Base-by-base conservation (phyloP, 1,140 invertebrate species). In the Drosophila setifemur region DNA sequence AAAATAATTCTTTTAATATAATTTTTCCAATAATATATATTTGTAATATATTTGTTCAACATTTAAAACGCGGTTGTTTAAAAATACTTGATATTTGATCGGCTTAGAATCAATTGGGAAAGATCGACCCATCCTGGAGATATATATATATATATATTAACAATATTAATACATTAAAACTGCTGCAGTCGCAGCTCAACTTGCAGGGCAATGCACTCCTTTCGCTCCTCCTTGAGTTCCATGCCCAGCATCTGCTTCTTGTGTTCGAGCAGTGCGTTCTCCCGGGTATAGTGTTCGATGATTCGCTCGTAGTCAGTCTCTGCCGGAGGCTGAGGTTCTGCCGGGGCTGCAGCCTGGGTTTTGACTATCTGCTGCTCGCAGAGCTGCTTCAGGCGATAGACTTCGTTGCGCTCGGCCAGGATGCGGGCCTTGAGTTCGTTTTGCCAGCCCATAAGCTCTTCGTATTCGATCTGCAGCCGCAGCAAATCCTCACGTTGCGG, bases 211-310 rank as follows among this genome's bases (percentile, higher is more conserved):
- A 94, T 93, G 61, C 93, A 94, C 1, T 93, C 93, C 25, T 93
- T 92, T 53, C 93, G 92, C 70, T 95, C 94, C 85, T 94, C 94
- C 58, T 92, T 94, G 87, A 92, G 94, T 90, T 92, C 93, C 91
- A 89, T 93, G 53, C 91, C 93, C 79, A 92, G 91, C 88, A 88
- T 93, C 90, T 91, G 90, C 91, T 93, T 93, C 90, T 92, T 94
- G 91, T 93, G 94, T 91, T 94, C 94, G 3, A 95, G 86, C 58
- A 94, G 73, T 4, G 93, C 92, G 88, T 95, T 95, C 77, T 94
- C 94, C 52, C 92, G 93, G 4, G 93, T 91, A 31, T 89, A 90
- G 45, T 90, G 73, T 9, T 89, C 89, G 18, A 90, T 85, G 23
- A 90, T 61, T 52, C 94, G 89, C 75, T 91, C 92, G 53, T 92